phyloP scores from a whole-genome alignment of 2,113 vertebrate genomes.

The Poeciliopsis turrubarensis region DNA sequence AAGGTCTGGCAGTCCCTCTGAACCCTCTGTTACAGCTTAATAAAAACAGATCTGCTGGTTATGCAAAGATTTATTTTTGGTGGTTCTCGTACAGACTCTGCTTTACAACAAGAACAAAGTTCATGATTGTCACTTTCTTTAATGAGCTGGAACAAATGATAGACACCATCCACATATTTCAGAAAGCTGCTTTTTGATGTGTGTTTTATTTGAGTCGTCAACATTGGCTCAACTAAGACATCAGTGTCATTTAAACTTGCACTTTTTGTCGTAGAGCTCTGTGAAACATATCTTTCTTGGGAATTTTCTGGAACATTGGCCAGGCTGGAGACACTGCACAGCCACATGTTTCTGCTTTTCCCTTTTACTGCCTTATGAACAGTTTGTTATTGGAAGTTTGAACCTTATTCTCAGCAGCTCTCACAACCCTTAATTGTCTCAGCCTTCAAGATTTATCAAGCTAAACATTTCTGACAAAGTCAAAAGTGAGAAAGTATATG shows the following conservation, averaged over 20 bases:
- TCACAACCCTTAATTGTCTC: conserved; percentile 28
- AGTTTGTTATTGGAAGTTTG: conserved; percentile 36
- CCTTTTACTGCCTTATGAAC: conserved; percentile 22
- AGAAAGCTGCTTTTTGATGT: conserved; percentile 4
- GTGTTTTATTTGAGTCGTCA: conserved; percentile 11
- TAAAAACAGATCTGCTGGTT: conserved; percentile 8
- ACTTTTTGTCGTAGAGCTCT: conserved; percentile 17
- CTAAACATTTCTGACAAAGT: conserved; percentile 40
- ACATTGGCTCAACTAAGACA: conserved; percentile 11
- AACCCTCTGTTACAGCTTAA: conserved; percentile 12
- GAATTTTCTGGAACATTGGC: conserved; percentile 21
- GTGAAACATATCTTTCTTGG: conserved; percentile 11
- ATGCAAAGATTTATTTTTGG: conserved; percentile 7
- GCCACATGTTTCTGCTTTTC: conserved; percentile 27
- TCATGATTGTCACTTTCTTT: background rate
- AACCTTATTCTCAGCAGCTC: conserved; percentile 10
- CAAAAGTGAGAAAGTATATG: conserved; percentile 26
- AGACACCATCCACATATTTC: conserved; percentile 10
- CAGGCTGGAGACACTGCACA: conserved; percentile 20
- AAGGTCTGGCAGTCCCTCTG: background rate
- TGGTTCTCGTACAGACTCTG: conserved; percentile 10
- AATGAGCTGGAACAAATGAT: conserved; percentile 22
- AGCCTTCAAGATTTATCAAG: conserved; percentile 42
- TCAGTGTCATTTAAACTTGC: conserved; percentile 13
- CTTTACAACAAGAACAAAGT: conserved; percentile 1